Evolutionary conservation across 2,113 vertebrate species (phyloP).

Genomic region (Planiliza haematocheilus): DNA sequence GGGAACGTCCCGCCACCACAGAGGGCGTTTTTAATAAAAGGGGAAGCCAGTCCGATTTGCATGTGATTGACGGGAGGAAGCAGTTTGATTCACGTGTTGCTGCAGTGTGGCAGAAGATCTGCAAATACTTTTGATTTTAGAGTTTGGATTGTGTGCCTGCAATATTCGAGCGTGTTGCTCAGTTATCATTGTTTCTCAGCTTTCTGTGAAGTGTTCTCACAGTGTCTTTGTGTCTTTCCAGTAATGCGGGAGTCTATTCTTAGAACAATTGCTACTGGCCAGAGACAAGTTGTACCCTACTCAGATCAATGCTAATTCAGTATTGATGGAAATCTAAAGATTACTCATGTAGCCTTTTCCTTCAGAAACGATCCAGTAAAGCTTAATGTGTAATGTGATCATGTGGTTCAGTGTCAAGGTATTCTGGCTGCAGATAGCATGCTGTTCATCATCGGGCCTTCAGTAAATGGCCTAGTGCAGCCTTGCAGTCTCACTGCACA

Average conservation of each 20-base stretch:
- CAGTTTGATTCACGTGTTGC: constrained; percentile 1
- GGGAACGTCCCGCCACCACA: constrained; percentile 8
- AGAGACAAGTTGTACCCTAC: constrained; percentile 42
- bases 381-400: constrained; percentile 38
- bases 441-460: neutral
- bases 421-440: constrained; percentile 21
- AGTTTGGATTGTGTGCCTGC: neutral
- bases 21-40: constrained; percentile 44
- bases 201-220: constrained; percentile 1
- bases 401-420: constrained; percentile 22
- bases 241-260: constrained; percentile 38
- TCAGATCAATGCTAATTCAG: constrained; percentile 78
- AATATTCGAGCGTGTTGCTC: too few species aligned
- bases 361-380: constrained; percentile 21
- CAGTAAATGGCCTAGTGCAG: neutral
- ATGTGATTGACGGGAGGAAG: constrained; percentile 37
- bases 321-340: constrained; percentile 76
- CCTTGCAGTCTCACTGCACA: neutral
- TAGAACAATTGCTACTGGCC: constrained; percentile 44
- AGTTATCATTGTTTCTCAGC: neutral
- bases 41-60: constrained; percentile 46
- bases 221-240: constrained; percentile 13
- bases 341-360: constrained; percentile 34
- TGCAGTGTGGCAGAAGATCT: neutral
- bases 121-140: neutral